A percentile compares a stretch with the other conserved stretches of the same genome.
Evolutionary conservation across 2,888 invertebrate species (phyloP).

Genomic region (Tenthredo livida): DNA sequence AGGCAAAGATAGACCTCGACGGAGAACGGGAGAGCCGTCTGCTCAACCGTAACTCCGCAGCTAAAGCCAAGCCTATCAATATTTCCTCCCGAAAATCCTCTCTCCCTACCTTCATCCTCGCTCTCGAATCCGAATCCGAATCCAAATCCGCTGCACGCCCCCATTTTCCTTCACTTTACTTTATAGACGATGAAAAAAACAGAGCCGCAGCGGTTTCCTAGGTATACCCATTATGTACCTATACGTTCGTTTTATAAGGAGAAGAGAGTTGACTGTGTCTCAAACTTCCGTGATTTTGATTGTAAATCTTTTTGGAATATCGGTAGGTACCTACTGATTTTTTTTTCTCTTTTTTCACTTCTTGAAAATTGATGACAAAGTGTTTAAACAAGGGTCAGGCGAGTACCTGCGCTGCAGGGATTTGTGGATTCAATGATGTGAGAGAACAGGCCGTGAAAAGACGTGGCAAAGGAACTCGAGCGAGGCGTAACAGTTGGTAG

Average conservation of each 20-base stretch:
- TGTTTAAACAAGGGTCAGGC: not conserved
- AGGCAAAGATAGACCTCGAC: slow-evolving; percentile 66
- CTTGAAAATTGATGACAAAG: not conserved
- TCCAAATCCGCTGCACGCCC: not conserved
- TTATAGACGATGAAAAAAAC: not conserved
- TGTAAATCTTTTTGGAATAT: not conserved
- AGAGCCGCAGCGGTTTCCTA: not conserved
- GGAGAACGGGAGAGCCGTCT: slow-evolving; percentile 69
- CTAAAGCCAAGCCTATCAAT: slow-evolving; percentile 77
- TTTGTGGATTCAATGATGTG: not conserved
- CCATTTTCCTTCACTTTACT: slow-evolving; percentile 1
- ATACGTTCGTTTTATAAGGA: not conserved
- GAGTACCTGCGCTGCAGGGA: not conserved
- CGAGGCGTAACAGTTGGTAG: slow-evolving; percentile 74
- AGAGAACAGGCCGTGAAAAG: slow-evolving; percentile 22
- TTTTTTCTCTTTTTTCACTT: not conserved
- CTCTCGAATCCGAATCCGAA: slow-evolving; percentile 5
- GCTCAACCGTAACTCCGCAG: slow-evolving; percentile 77
- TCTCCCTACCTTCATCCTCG: not conserved
- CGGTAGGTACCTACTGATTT: no score
- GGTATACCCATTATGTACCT: not conserved
- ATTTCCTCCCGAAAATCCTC: slow-evolving; percentile 73
- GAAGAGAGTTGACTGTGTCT: not conserved
- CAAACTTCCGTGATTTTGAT: not conserved
- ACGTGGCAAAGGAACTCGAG: slow-evolving; percentile 39